A percentile compares a stretch with the other conserved stretches of the same genome.
phyloP scores from a whole-genome alignment of 2,113 vertebrate species.

The Asarcornis scutulata region DNA sequence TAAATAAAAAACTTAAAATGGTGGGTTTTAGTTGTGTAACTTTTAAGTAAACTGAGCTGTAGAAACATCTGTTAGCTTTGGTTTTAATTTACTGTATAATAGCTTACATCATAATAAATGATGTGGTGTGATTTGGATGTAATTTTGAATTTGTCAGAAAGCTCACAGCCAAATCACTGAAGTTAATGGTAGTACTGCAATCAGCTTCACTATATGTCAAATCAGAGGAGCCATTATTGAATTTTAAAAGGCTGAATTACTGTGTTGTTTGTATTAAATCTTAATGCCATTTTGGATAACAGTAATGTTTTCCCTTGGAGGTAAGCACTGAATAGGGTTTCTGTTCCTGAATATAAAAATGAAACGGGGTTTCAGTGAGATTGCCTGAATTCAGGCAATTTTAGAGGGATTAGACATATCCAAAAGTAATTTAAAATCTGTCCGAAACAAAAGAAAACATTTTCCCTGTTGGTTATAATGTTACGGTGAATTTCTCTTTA shows the following conservation, averaged over 20 bases:
- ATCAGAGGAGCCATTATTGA: slow-evolving; percentile 37
- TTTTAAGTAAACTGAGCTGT: slow-evolving; percentile 19
- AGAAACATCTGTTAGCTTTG: slow-evolving; percentile 33
- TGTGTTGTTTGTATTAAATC: slow-evolving; percentile 44
- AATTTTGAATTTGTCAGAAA: slow-evolving; percentile 53
- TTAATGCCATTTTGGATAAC: slow-evolving; percentile 1
- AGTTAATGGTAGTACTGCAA: slow-evolving; percentile 54
- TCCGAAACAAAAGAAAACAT: neutral
- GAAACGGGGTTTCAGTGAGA: neutral
- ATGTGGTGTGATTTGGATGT: slow-evolving; percentile 9
- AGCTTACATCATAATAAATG: slow-evolving; percentile 42
- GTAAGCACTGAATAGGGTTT: neutral
- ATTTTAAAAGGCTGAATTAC: slow-evolving; percentile 54
- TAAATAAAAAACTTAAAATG: neutral
- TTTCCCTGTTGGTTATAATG: neutral
- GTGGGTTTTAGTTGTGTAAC: neutral
- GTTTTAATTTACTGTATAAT: slow-evolving; percentile 55
- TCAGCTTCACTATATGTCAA: slow-evolving; percentile 21
- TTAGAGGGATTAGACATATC: neutral
- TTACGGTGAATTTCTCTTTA: neutral
- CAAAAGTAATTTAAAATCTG: slow-evolving; percentile 27
- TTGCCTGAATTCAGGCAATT: neutral
- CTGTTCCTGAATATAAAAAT: neutral
- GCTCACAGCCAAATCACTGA: neutral
- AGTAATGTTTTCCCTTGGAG: neutral